Base-by-base conservation (phyloP, 2,113 vertebrate species). In the Peromyscus leucopus region DNA sequence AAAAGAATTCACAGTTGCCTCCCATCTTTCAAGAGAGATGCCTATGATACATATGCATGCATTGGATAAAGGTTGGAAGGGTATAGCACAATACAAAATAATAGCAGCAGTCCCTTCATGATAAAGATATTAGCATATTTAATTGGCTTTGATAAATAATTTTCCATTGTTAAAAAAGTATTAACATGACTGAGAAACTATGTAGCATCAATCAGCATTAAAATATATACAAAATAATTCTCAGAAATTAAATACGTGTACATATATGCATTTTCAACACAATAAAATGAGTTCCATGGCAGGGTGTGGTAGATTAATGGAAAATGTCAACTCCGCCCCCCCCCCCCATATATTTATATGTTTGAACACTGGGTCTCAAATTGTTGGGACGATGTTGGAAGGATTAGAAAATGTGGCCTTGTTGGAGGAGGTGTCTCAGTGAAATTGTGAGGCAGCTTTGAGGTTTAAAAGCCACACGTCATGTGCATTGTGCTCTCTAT, bases 141-240 rank as follows among this genome's bases (percentile, higher is more conserved):
- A 94, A 76, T 79, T 74, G 61, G 15, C 26, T 75, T 63, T 74
- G 87, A 78, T 85, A 78, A 95, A 15, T 39, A 22, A 42, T 17
- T 91, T 7, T 90, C 42, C 16, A 93, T 90, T 93, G 96, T 87
- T 72, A n/a, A 19, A 90, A 48, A 65, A 39, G 61, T 28, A 67
- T 59, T 92, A 91, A 87, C 15, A 90, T 51, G 24, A 55, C 55
- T 63, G 21, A 57, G 4, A 9, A 13, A 76, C 24, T 69, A 36
- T 24, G 1, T 39, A 89, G 7, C 89, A 36, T 89, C n/a, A 82
- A 39, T 96, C 9, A 78, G 76, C 17, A 94, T 82, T 83, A 71
- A 61, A 74, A 63, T 75, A 0, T 48, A 89, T 42, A 65, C 8
- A 71, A 93, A 86, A 16, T 91, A 91, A 90, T 57, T 16, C 21